A percentile compares a stretch with the other conserved stretches of the same genome.
Conservation (phyloP, 2,113 vertebrate genomes). For the Peromyscus maniculatus region DNA sequence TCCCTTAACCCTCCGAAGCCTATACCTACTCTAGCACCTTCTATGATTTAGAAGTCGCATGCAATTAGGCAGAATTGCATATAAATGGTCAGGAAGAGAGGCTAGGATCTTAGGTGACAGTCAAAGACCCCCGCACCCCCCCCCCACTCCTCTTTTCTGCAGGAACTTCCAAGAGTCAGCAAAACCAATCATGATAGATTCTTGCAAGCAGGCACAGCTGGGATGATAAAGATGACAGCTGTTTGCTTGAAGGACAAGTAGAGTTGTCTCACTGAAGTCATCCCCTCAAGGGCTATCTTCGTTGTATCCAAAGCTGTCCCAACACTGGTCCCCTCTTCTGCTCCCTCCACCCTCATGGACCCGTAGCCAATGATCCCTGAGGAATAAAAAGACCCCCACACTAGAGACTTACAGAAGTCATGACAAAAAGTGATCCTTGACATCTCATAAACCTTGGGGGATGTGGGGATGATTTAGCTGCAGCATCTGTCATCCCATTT, state of each 20-base stretch:
- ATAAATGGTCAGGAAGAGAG: not conserved
- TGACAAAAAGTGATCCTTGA: not conserved
- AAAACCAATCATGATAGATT: not conserved
- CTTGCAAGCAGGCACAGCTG: not conserved
- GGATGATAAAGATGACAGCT: not conserved
- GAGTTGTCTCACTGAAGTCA: no score
- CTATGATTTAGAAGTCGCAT: not conserved
- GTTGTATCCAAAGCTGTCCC: no score
- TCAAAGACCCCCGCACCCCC: not conserved
- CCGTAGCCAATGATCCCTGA: no score
- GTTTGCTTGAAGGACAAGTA: not conserved
- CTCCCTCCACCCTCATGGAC: no score
- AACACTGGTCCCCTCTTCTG: no score
- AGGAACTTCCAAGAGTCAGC: not conserved
- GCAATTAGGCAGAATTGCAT: not conserved
- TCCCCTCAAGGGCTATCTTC: no score
- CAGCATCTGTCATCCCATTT: not conserved
- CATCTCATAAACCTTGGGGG: not conserved
- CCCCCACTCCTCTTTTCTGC: no score
- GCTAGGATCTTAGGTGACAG: not conserved
- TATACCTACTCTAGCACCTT: not conserved
- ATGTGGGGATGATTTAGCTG: not conserved
- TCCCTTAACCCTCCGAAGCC: not conserved
- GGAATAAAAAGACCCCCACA: not conserved
- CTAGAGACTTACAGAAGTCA: not conserved